A percentile compares a stretch with the other conserved stretches of the same genome.
Evolutionary conservation across 2,888 invertebrate species (phyloP).

Genomic region (Leucoma salicis): DNA sequence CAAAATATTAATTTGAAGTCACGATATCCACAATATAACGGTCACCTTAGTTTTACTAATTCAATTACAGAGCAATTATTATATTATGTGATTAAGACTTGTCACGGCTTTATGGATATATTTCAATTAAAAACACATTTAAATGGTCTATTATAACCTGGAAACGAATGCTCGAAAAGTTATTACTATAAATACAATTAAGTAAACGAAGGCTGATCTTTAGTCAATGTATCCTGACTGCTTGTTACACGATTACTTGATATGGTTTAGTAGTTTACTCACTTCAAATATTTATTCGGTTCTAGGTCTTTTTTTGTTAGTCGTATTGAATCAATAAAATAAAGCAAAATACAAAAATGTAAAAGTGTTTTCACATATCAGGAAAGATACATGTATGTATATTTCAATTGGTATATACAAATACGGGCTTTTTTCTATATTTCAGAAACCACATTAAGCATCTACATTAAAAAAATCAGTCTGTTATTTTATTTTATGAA

Average conservation of each 20-base stretch:
- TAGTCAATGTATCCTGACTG: constrained; percentile 20
- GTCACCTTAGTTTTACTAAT: constrained; percentile 10
- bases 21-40: constrained; percentile 8
- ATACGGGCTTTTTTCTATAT: too few relatives aligned
- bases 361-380: too few relatives aligned
- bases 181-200: constrained; percentile 23
- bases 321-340: too few relatives aligned
- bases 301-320: too few relatives aligned
- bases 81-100: constrained; percentile 1
- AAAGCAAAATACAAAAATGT: too few relatives aligned
- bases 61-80: constrained; percentile 1
- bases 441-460: too few relatives aligned
- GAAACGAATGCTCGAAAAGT: constrained; percentile 10
- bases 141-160: constrained; percentile 10
- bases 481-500: too few relatives aligned
- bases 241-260: constrained; percentile 23
- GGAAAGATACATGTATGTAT: too few relatives aligned
- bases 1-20: constrained; percentile 10
- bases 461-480: too few relatives aligned
- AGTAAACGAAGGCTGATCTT: constrained; percentile 21
- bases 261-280: constrained; percentile 15
- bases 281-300: not conserved
- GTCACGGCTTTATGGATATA: constrained; percentile 5
- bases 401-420: too few relatives aligned
- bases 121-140: constrained; percentile 5